Evolutionary conservation across 2,113 vertebrate species (phyloP).

Genomic region (Pomatostomus ruficeps): DNA sequence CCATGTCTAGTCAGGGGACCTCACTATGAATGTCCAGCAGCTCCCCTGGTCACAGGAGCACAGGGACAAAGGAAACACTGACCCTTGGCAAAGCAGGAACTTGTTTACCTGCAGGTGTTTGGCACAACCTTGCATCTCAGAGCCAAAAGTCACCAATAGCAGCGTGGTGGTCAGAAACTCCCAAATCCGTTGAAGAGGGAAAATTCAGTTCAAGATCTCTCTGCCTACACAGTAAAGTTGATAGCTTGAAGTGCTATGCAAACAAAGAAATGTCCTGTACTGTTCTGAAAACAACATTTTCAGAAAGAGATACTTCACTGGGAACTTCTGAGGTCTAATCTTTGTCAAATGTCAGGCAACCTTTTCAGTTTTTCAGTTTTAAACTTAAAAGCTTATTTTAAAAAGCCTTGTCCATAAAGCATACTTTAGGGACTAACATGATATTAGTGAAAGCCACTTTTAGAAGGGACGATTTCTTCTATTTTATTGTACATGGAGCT

Average conservation of each 20-base stretch:
- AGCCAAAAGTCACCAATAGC: not conserved
- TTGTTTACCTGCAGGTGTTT: not conserved
- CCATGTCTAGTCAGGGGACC: not conserved
- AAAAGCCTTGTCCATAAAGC: not conserved
- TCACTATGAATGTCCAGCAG: not conserved
- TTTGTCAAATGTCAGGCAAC: not conserved
- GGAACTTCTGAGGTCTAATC: not conserved
- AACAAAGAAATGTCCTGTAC: not conserved
- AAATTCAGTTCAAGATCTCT: not conserved
- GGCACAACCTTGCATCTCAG: not conserved
- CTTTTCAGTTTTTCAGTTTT: not conserved
- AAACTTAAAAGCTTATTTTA: not conserved
- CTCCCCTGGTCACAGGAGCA: not conserved
- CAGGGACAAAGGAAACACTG: not conserved
- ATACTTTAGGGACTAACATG: not conserved
- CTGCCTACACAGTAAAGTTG: accelerated
- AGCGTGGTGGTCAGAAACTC: not conserved
- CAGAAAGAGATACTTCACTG: not conserved
- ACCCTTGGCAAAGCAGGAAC: not conserved
- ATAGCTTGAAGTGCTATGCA: not conserved
- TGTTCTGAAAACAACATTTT: not conserved
- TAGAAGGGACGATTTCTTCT: not conserved
- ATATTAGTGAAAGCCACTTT: not conserved
- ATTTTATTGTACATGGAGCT: not conserved
- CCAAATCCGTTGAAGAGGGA: not conserved